Evolutionary conservation across 2,888 invertebrate genomes (phyloP).

Genomic region (Sphaeridia pumilis): DNA sequence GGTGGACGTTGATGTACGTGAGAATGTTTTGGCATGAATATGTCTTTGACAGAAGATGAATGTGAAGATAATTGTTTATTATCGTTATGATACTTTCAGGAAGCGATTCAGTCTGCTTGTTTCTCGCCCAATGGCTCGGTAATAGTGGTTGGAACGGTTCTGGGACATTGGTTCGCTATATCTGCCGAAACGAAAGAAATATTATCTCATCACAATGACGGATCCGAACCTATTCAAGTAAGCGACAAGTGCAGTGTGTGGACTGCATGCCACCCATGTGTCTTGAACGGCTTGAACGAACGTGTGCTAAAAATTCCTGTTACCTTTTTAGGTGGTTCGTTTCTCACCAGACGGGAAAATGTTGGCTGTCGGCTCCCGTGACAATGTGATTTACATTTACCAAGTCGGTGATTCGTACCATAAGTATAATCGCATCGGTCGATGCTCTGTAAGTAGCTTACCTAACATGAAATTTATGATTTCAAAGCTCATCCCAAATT

Average conservation of each 20-base stretch:
- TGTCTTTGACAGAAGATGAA: neutral
- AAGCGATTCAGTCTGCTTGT: constrained; percentile 67
- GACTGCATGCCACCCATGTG: too few relatives aligned
- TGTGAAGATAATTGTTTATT: neutral
- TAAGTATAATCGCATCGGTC: constrained; percentile 66
- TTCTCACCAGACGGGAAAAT: constrained; percentile 67
- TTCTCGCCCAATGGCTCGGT: constrained; percentile 66
- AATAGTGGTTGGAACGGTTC: constrained; percentile 63
- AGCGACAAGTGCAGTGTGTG: too few relatives aligned
- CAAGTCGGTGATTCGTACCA: constrained; percentile 63
- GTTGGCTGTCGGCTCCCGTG: constrained; percentile 74
- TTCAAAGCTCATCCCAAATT: too few relatives aligned
- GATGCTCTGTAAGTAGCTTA: constrained; percentile 70
- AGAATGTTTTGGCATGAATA: too few relatives aligned
- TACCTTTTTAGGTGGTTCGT: constrained; percentile 59
- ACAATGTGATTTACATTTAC: constrained; percentile 82
- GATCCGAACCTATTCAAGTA: constrained; percentile 48
- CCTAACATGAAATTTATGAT: too few relatives aligned
- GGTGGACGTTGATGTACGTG: constrained; percentile 61
- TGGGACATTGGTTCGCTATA: constrained; percentile 72
- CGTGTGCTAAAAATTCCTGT: too few relatives aligned
- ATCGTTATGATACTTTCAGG: constrained; percentile 48
- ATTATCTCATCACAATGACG: constrained; percentile 57
- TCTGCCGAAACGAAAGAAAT: constrained; percentile 65
- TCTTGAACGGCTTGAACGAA: too few relatives aligned